A percentile compares a stretch with the other conserved stretches of the same genome.
Conservation (phyloP, 2,113 vertebrate genomes). For the rat (Rattus norvegicus) region DNA sequence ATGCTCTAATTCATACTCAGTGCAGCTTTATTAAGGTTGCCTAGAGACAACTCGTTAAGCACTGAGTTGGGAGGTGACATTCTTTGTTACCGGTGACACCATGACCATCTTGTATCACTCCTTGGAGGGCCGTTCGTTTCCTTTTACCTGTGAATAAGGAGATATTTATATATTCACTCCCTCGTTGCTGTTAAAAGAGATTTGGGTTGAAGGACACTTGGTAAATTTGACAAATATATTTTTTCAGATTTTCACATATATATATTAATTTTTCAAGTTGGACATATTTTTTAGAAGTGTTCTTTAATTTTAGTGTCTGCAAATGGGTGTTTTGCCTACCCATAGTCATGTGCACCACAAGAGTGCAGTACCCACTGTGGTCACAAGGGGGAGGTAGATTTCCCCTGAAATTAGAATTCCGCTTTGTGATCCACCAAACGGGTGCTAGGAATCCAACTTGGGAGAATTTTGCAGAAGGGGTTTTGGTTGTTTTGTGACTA, state of each 20-base stretch:
- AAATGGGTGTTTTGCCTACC: not conserved
- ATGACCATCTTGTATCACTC: not conserved
- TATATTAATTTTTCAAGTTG: not conserved
- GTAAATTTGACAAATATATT: not conserved
- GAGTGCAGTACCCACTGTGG: not conserved
- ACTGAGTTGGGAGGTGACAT: not conserved
- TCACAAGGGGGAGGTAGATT: not conserved
- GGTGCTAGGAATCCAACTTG: not conserved
- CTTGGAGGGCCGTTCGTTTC: not conserved
- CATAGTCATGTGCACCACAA: too few relatives aligned
- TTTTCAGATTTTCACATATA: not conserved
- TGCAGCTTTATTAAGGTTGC: conserved; percentile 17
- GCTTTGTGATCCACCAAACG: not conserved
- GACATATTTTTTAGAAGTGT: not conserved
- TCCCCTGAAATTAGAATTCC: not conserved
- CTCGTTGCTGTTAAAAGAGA: not conserved
- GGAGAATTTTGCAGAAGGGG: not conserved
- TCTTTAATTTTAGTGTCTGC: not conserved
- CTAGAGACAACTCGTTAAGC: conserved; percentile 1
- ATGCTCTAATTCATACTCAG: not conserved
- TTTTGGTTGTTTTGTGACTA: not conserved
- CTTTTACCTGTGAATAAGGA: not conserved
- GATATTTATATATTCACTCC: not conserved
- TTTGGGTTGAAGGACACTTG: not conserved
- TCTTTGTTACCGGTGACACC: not conserved